Conservation (phyloP, 2,888 invertebrate species). For the Brachyptera risi region DNA sequence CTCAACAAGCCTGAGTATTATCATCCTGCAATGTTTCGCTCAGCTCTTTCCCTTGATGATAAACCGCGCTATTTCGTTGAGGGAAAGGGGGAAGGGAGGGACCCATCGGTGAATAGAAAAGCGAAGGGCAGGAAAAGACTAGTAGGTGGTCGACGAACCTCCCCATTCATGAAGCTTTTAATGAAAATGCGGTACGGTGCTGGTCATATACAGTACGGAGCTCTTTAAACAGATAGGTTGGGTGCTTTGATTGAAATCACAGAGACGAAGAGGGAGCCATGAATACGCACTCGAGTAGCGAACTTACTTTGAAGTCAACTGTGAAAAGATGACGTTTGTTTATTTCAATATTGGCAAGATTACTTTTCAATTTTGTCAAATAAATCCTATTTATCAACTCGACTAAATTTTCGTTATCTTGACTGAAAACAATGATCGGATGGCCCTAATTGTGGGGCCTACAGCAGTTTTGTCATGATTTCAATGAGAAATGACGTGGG, state of each 20-base stretch:
- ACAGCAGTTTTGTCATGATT: no score
- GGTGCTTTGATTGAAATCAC: slow-evolving; percentile 8
- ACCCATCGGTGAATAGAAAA: not conserved
- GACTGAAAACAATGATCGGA: no score
- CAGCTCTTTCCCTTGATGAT: not conserved
- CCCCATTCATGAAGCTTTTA: slow-evolving; percentile 7
- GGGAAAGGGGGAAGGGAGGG: not conserved
- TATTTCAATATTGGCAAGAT: no score
- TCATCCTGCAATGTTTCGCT: not conserved
- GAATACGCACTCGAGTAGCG: no score
- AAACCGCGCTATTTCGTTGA: not conserved
- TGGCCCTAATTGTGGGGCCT: no score
- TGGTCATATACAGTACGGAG: not conserved
- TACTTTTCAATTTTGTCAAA: no score
- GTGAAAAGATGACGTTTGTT: no score
- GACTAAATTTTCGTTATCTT: no score
- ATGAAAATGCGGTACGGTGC: slow-evolving; percentile 16
- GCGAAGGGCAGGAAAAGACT: no score
- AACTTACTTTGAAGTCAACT: slow-evolving; percentile 6
- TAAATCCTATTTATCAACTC: no score
- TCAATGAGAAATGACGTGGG: no score
- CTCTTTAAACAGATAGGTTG: slow-evolving; percentile 1
- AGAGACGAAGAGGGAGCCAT: slow-evolving; percentile 5
- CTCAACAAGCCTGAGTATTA: not conserved
- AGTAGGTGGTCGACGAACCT: no score